These are phyloP conservation scores for Eremophila alpestris DNA, from an alignment of 2,797 vertebrate genomes.

Conservation along the genomic window DNA sequence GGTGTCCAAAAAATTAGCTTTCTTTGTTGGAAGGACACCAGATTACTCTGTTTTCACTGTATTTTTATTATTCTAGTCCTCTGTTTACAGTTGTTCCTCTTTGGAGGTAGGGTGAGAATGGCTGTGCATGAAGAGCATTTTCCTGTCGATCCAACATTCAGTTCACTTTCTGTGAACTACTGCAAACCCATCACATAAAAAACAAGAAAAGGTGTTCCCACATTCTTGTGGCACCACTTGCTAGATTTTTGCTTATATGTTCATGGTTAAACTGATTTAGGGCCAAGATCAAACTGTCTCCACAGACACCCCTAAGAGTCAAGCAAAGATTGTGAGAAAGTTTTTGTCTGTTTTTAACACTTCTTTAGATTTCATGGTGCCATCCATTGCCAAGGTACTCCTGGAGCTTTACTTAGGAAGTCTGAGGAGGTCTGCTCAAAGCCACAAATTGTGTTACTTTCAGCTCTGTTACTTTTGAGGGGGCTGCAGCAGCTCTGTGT, in stretches of 20 bases:
- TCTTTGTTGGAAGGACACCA: background rate
- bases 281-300: background rate
- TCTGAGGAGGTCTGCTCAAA: background rate
- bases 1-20: background rate
- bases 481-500: background rate
- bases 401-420: background rate
- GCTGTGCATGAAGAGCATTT: background rate
- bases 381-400: background rate
- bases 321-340: background rate
- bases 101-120: background rate
- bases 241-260: background rate
- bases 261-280: background rate
- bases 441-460: background rate
- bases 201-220: background rate
- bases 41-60: background rate
- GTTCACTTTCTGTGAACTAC: background rate
- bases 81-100: background rate
- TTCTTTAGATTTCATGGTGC: background rate
- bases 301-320: accelerated
- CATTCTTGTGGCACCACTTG: accelerated
- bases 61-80: background rate
- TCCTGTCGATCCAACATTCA: background rate
- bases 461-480: background rate
- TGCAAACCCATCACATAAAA: background rate
- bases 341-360: background rate